Conservation (phyloP, 2,113 vertebrate species). For the Prionailurus bengalensis region DNA sequence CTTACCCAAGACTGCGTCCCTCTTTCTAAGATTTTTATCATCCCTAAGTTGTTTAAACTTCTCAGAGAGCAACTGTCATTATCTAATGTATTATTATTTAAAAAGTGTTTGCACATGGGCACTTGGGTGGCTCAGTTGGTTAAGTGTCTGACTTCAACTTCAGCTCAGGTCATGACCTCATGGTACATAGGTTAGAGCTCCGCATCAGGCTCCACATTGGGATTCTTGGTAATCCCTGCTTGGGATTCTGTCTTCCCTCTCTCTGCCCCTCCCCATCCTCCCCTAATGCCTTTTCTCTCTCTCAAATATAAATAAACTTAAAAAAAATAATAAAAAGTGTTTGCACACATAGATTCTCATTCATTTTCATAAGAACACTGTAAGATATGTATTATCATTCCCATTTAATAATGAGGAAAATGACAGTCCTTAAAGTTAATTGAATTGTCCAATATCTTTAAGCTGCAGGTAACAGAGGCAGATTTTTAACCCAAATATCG, state of each 20-base stretch:
- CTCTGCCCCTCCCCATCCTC: no score
- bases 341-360: not conserved
- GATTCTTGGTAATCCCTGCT: no score
- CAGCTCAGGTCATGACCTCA: no score
- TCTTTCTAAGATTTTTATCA: slow-evolving; percentile 38
- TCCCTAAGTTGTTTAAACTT: not conserved
- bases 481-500: not conserved
- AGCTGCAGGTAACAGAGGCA: not conserved
- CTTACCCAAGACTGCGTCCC: not conserved
- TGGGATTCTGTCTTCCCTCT: no score
- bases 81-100: not conserved
- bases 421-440: not conserved
- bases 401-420: not conserved
- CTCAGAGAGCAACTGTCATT: not conserved
- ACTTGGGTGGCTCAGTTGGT: no score
- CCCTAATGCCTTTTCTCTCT: no score
- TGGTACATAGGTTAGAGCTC: no score
- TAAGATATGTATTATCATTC: not conserved
- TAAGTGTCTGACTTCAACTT: no score
- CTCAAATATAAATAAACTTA: no score
- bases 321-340: not conserved
- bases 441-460: not conserved
- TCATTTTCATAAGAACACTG: not conserved
- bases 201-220: no score
- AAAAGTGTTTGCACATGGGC: not conserved